Evolutionary conservation across 1,140 invertebrate species (phyloP), one percentile per base, ranked within the genome.

Genomic region (Micrasema longulum): DNA sequence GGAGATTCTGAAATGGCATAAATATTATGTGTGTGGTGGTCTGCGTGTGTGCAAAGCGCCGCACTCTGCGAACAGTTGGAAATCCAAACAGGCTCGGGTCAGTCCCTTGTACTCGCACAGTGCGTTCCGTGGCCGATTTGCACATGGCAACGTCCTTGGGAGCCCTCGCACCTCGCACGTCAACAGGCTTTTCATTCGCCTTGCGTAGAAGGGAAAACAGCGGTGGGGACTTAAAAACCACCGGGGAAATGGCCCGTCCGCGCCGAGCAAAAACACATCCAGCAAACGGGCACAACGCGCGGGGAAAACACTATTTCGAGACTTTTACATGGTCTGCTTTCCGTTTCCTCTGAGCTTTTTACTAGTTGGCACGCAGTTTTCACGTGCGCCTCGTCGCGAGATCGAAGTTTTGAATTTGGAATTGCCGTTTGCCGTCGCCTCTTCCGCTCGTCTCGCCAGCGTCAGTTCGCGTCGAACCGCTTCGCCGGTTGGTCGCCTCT

Each of bases 401-500:
- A 70, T 76, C 74, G 72, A 74, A 77, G 75, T 73, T 80, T 80
- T 77, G 78, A 53, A 77, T 77, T 78, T n/a, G n/a, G n/a, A n/a
- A n/a, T n/a, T n/a, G n/a, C n/a, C n/a, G n/a, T n/a, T n/a, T 80
- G 77, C 80, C 77, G 79, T 78, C 76, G 77, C 76, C 73, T 76
- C 76, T 67, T 68, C 72, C 78, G 74, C 75, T 76, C 76, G 77
- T 72, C 69, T 38, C 26, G 26, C 26, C 26, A 31, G 26, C 26
- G 20, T 20, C 65, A 67, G 52, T 52, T 52, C 65, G 65, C 65
- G 52, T 48, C 48, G 47, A n/a, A 26, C 48, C 48, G 48, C 35
- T 26, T 80, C 79, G 80, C 78, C 79, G 72, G 79, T 76, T 78
- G 77, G 79, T 71, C 76, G 78, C 80, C 78, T 79, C 81, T 79